Conservation (phyloP, 1,140 invertebrate species). For the Penaeus indicus region DNA sequence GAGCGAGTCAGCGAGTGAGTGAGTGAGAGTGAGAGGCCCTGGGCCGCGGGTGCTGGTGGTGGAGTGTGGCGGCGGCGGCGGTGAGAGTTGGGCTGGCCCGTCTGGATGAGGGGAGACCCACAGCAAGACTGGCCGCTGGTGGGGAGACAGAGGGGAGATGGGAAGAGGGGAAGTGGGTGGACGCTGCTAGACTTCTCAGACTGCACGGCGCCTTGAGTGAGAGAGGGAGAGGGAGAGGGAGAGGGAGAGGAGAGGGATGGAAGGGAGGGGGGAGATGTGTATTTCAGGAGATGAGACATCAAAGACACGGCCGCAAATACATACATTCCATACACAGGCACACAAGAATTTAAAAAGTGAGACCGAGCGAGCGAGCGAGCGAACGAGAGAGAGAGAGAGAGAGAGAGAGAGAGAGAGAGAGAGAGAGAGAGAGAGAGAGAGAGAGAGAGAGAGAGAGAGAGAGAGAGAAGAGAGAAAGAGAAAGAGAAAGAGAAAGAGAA, state of each 20-base stretch:
- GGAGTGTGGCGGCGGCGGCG: neutral
- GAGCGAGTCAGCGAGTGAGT: constrained; percentile 6
- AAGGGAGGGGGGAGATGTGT: neutral
- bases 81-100: neutral
- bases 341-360: no score
- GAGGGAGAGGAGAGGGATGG: constrained; percentile 52
- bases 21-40: constrained; percentile 6
- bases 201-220: constrained; percentile 51
- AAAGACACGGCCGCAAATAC: no score
- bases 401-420: no score
- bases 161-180: constrained; percentile 46
- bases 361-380: no score
- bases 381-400: no score
- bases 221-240: constrained; percentile 21
- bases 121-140: constrained; percentile 42
- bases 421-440: no score
- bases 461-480: no score
- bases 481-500: no score
- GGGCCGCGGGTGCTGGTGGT: constrained; percentile 8
- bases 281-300: no score
- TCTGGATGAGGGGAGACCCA: constrained; percentile 39
- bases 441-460: no score
- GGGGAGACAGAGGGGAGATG: neutral
- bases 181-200: constrained; percentile 51
- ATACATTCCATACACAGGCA: no score